Base-by-base conservation (phyloP, 35 echinoderm and acorn worm genomes). In the Heliocidaris tuberculata region DNA sequence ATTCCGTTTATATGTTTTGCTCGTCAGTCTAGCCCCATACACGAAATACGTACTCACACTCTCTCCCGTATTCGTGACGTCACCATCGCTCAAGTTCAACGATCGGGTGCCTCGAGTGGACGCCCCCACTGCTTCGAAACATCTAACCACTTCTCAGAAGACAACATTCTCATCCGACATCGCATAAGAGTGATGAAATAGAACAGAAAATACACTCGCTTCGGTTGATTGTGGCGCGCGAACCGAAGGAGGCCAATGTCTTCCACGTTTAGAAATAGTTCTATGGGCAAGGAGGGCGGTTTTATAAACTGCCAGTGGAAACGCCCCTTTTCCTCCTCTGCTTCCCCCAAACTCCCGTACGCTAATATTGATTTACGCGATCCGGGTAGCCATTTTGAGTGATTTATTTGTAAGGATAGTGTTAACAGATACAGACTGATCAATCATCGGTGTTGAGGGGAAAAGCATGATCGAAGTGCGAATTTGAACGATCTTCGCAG, bases 281-380 rank as follows among this genome's bases (percentile, higher is more conserved):
- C 27, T 19, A 8, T 0, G 27, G 60, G 13, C 15, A 24, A 65
- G 13, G 60, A 19, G 60, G 24, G 60, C 21, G 60, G 6, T 70
- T 19, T 70, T 70, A 70, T 70, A 17, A 19, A 70, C 24, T 21
- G 65, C 6, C 65, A 78, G 65, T 78, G 65, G 24, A 78, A n/a
- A 78, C 65, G 65, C 27, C 65, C 65, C 27, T 56, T 13, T 56
- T 56, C 52, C 10, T 56, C 10, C 52, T 13, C 85, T 32, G 87
- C 31, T 89, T 48, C 31, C 87, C 9, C 31, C 87, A 24, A 89
- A 89, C 31, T 89, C 31, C 87, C 87, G 86, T 47, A 89, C 47
- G 32, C 87, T 89, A 89, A 89, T 89, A 89, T 89, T 89, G 87
- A 89, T 89, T 89, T 89, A 89, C 47, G 32, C 87, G 87, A 89